A percentile compares a stretch with the other conserved stretches of the same genome.
These are phyloP conservation scores for Penaeus chinensis DNA, from an alignment of 1,140 invertebrate genomes.

Conservation along the genomic window DNA sequence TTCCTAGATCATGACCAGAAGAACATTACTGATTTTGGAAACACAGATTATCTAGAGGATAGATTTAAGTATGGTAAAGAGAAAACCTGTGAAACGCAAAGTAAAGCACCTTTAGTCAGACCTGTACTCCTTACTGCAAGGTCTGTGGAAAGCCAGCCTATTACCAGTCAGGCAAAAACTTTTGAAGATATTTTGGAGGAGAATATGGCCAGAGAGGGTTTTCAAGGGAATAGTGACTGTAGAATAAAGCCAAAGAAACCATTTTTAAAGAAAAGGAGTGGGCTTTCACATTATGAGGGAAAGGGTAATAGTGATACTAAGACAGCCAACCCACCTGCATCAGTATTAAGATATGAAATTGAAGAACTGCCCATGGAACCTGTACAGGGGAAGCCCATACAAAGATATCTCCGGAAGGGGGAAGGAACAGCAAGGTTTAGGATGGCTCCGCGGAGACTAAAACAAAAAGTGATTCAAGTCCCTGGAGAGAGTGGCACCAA, in stretches of 20 bases:
- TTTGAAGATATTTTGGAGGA: no score
- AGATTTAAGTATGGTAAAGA: no score
- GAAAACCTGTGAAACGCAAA: no score
- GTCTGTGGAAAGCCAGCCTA: no score
- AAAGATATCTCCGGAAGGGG: conserved; percentile 41
- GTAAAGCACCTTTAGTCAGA: no score
- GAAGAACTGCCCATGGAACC: no score
- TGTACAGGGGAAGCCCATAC: conserved; percentile 18
- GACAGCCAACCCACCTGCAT: background rate
- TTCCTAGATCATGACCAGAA: no score
- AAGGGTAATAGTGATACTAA: conserved; percentile 69
- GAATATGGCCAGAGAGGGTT: background rate
- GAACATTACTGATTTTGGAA: no score
- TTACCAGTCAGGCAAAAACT: no score
- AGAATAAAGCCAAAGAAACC: conserved; percentile 63
- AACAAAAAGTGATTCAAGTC: background rate
- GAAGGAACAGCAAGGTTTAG: conserved; percentile 51
- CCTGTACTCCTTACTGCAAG: no score
- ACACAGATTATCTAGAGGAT: no score
- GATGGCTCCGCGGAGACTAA: conserved; percentile 60
- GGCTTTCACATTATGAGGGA: conserved; percentile 64
- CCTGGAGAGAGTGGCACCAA: background rate
- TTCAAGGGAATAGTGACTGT: background rate
- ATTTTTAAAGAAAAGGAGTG: conserved; percentile 67
- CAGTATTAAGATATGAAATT: no score